phyloP scores from a whole-genome alignment of 2,797 vertebrate species.

The Phoebastria nigripes region DNA sequence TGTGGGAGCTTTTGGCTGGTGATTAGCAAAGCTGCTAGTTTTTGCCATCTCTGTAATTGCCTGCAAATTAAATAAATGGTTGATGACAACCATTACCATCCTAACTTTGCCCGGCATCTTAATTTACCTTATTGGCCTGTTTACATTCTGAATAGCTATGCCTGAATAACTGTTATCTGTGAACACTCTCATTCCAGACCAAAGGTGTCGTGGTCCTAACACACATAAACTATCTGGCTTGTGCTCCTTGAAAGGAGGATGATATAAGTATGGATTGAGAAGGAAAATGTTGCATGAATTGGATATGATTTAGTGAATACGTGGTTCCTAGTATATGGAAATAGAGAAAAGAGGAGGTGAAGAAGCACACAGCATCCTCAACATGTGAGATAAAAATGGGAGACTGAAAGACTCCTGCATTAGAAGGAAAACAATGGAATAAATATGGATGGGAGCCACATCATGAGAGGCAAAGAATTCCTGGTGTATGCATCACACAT shows the following conservation, averaged over 20 bases:
- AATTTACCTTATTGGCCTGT: background rate
- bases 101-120: background rate
- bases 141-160: background rate
- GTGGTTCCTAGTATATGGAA: background rate
- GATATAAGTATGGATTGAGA: background rate
- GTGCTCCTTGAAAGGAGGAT: background rate
- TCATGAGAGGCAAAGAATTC: background rate
- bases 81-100: background rate
- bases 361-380: background rate
- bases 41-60: background rate
- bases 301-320: background rate
- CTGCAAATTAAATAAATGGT: background rate
- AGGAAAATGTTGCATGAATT: background rate
- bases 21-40: background rate
- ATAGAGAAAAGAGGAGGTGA: background rate
- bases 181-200: background rate
- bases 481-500: background rate
- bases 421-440: background rate
- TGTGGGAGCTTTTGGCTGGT: background rate
- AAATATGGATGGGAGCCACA: background rate
- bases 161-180: background rate
- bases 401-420: background rate
- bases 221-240: accelerated
- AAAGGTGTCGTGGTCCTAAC: background rate
- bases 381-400: background rate